Percentiles rank a stretch among this genome's conserved stretches.
These are phyloP conservation scores for Syritta pipiens DNA, from an alignment of 2,888 invertebrate species.

Conservation along the genomic window DNA sequence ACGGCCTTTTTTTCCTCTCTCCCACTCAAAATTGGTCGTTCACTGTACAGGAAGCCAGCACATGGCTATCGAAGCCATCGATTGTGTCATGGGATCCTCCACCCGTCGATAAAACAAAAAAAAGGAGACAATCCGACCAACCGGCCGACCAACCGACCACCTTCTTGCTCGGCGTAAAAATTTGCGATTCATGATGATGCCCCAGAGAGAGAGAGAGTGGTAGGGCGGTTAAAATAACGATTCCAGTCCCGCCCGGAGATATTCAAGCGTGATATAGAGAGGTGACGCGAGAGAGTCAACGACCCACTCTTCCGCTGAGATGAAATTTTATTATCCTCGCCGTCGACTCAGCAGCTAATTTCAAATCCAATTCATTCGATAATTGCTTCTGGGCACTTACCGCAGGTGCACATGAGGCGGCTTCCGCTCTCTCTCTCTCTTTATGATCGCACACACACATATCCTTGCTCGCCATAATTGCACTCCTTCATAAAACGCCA, in stretches of 20 bases:
- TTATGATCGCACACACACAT: slow-evolving; percentile 4
- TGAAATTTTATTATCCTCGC: slow-evolving; percentile 54
- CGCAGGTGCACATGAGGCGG: slow-evolving; percentile 61
- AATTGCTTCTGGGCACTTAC: slow-evolving; percentile 66
- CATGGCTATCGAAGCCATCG: slow-evolving; percentile 56
- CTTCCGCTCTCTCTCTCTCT: slow-evolving; percentile 1
- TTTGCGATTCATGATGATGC: slow-evolving; percentile 65
- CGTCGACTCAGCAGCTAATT: slow-evolving; percentile 55
- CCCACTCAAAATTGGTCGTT: slow-evolving; percentile 53
- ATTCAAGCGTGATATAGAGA: slow-evolving; percentile 35
- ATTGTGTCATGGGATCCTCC: slow-evolving; percentile 42
- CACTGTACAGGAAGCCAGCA: slow-evolving; percentile 37
- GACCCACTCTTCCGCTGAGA: neutral
- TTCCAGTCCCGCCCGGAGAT: slow-evolving; percentile 23
- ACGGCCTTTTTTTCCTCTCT: slow-evolving; percentile 1
- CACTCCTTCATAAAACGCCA: slow-evolving; percentile 15
- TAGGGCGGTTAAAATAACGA: slow-evolving; percentile 31
- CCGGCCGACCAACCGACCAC: neutral
- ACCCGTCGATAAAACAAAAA: slow-evolving; percentile 10
- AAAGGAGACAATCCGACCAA: neutral
- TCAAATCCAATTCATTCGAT: slow-evolving; percentile 66
- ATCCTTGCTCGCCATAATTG: slow-evolving; percentile 49
- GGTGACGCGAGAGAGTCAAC: slow-evolving; percentile 6
- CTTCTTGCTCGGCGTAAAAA: slow-evolving; percentile 20
- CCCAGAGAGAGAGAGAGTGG: slow-evolving; percentile 39